These are phyloP conservation scores for Erythrocercus mccallii DNA, from an alignment of 2,113 vertebrate species.

Conservation along the genomic window DNA sequence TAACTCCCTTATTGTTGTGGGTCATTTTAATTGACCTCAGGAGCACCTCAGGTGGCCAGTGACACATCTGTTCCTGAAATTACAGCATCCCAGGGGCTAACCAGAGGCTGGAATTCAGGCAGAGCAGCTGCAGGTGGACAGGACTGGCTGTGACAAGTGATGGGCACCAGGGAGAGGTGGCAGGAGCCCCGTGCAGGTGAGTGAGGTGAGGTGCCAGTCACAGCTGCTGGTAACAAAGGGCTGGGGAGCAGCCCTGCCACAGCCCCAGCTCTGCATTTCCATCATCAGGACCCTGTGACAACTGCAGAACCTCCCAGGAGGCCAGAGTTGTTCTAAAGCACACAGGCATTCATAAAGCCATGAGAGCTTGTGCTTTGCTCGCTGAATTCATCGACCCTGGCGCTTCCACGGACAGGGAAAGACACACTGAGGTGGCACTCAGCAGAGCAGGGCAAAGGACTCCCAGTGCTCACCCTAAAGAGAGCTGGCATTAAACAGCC, in stretches of 20 bases:
- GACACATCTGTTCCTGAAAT: not conserved
- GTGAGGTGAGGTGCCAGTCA: not conserved
- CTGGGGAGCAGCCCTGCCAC: not conserved
- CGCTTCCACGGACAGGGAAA: fast-evolving
- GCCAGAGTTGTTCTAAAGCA: not conserved
- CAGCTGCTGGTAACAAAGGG: fast-evolving
- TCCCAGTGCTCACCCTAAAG: not conserved
- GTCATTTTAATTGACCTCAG: not conserved
- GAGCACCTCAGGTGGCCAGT: not conserved
- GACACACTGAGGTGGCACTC: not conserved
- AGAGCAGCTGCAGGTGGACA: not conserved
- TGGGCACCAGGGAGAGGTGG: fast-evolving
- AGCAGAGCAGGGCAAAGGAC: not conserved
- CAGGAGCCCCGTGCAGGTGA: not conserved
- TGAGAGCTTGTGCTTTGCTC: not conserved
- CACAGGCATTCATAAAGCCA: not conserved
- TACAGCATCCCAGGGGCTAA: not conserved
- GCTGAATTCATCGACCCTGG: not conserved
- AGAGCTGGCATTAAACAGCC: slow-evolving; percentile 1
- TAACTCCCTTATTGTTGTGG: not conserved
- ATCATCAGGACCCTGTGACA: not conserved
- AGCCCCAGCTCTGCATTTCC: not conserved
- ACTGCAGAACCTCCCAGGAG: not conserved
- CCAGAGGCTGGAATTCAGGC: not conserved
- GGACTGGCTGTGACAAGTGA: not conserved